phyloP scores from a whole-genome alignment of 2,888 invertebrate species.

The Lamproptera curius region DNA sequence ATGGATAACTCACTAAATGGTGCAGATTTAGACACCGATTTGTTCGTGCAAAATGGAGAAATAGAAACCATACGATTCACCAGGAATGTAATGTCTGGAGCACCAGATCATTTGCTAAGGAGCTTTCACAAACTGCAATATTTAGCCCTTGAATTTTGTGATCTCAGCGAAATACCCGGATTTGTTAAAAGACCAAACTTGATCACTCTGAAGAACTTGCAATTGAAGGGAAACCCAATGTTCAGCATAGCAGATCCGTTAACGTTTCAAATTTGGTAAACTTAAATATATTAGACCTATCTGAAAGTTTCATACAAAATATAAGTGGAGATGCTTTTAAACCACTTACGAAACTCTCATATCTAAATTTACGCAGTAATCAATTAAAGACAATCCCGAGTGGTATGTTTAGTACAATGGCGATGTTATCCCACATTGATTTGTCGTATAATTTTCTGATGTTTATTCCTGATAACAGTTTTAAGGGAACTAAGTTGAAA shows the following conservation, averaged over 20 bases:
- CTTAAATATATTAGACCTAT: slow-evolving; percentile 49
- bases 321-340: slow-evolving; percentile 47
- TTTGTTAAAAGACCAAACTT: slow-evolving; percentile 46
- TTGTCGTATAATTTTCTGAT: slow-evolving; percentile 52
- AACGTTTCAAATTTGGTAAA: slow-evolving; percentile 41
- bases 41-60: slow-evolving; percentile 37
- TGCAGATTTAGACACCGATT: slow-evolving; percentile 34
- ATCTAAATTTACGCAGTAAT: slow-evolving; percentile 53
- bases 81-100: slow-evolving; percentile 44
- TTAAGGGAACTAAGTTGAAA: slow-evolving; percentile 47
- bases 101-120: slow-evolving; percentile 38
- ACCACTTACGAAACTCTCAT: slow-evolving; percentile 45
- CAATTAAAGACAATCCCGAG: slow-evolving; percentile 45
- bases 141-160: slow-evolving; percentile 44
- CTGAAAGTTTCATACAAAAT: slow-evolving; percentile 44
- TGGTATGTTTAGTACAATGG: slow-evolving; percentile 44
- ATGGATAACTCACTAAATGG: slow-evolving; percentile 44
- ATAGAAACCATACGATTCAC: slow-evolving; percentile 47
- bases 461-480: slow-evolving; percentile 47
- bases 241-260: slow-evolving; percentile 32
- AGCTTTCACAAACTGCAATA: slow-evolving; percentile 36
- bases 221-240: slow-evolving; percentile 51
- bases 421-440: slow-evolving; percentile 43
- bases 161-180: slow-evolving; percentile 44
- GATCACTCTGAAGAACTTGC: slow-evolving; percentile 45